phyloP scores from a whole-genome alignment of 2,797 vertebrate species.

The Poeciliopsis gracilis region DNA sequence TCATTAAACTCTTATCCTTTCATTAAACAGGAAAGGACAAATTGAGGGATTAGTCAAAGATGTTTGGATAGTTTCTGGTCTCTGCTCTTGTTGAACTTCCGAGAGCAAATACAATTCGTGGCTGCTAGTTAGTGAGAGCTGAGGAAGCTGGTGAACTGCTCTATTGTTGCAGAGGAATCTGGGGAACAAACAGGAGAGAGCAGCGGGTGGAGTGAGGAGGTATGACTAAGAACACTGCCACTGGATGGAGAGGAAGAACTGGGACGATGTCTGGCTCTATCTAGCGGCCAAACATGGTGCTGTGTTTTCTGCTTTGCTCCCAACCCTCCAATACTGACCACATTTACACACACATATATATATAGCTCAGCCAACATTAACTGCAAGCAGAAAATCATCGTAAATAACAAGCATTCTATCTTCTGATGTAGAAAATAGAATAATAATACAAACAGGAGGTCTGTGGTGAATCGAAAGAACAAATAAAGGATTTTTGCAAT shows the following conservation, averaged over 20 bases:
- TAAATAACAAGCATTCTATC: neutral
- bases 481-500: neutral
- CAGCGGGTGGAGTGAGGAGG: slow-evolving; percentile 26
- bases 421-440: no score
- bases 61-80: neutral
- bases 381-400: neutral
- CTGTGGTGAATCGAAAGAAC: no score
- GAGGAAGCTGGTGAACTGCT: neutral
- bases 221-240: slow-evolving; percentile 10
- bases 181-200: slow-evolving; percentile 47
- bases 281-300: slow-evolving; percentile 22
- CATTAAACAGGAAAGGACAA: neutral
- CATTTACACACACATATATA: neutral
- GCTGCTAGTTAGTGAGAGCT: slow-evolving; percentile 11
- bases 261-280: slow-evolving; percentile 38
- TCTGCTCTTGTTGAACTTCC: slow-evolving; percentile 5
- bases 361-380: neutral
- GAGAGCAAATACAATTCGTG: slow-evolving; percentile 2
- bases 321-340: neutral
- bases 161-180: slow-evolving; percentile 58
- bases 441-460: no score
- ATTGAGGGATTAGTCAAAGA: neutral
- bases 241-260: neutral
- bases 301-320: neutral
- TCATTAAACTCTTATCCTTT: neutral